These are phyloP conservation scores for Gisinianus flammeolus DNA, from an alignment of 2,888 invertebrate genomes.

Conservation along the genomic window DNA sequence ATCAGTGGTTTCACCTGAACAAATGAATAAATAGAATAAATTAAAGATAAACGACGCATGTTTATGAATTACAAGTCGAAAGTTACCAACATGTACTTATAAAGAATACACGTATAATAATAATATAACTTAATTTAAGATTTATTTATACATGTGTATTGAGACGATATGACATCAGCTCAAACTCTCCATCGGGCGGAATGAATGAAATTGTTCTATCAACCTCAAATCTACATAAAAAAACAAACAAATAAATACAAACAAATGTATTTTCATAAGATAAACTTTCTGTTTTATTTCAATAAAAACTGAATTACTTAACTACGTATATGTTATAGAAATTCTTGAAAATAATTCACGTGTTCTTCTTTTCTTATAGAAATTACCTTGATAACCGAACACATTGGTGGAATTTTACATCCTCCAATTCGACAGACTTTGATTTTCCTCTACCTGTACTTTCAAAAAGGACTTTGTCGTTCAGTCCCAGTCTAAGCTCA, in stretches of 20 bases:
- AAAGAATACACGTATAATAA: no score
- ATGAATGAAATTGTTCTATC: slow-evolving; percentile 98
- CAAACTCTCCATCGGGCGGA: slow-evolving; percentile 98
- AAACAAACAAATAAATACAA: no score
- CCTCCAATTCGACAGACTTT: slow-evolving; percentile 96
- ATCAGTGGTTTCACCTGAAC: slow-evolving; percentile 84
- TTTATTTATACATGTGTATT: slow-evolving; percentile 82
- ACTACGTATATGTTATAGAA: no score
- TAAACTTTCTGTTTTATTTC: no score
- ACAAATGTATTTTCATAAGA: not conserved
- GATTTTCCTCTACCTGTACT: slow-evolving; percentile 96
- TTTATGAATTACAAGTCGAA: no score
- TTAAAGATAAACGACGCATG: no score
- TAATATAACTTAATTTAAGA: not conserved
- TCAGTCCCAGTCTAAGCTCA: slow-evolving; percentile 91
- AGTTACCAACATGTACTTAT: no score
- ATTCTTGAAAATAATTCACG: no score
- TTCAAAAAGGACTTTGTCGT: slow-evolving; percentile 97
- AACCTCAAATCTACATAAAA: slow-evolving; percentile 81
- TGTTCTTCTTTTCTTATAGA: no score
- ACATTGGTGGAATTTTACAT: slow-evolving; percentile 99
- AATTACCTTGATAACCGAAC: slow-evolving; percentile 81
- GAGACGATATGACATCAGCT: slow-evolving; percentile 95
- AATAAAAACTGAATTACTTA: no score
- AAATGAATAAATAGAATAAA: not conserved